Base-by-base conservation (phyloP, 37 sponge, comb jelly and placozoan genomes). In the Bolinopsis microptera region DNA sequence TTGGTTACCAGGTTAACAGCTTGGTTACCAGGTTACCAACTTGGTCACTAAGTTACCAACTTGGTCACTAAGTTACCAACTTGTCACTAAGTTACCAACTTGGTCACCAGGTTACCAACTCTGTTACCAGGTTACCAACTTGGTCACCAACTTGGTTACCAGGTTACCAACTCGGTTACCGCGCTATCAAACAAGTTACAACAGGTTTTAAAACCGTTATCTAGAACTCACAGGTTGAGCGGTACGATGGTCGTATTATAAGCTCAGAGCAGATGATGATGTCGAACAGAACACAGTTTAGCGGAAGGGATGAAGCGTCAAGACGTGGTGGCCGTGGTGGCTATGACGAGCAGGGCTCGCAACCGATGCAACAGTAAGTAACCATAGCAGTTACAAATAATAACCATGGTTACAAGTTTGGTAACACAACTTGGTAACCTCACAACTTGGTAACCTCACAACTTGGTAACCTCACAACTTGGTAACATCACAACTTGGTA, bases 251-350 rank as follows among this genome's bases (percentile, higher is more conserved):
- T 39, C 61, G 90, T 3, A 34, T 86, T 0, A 86, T 86, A 35
- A 86, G 90, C 61, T 41, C 90, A 30, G 90, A 86, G 1, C 90
- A 86, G 61, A 86, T 86, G 90, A 38, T 86, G 40, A 86, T 86
- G 90, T 24, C 61, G 31, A 72, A 28, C 75, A 72, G 75, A 72
- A n/a, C 61, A 48, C 61, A 48, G 61, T 48, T 48, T 48, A n/a
- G n/a, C n/a, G n/a, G n/a, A n/a, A 48, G 61, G 13, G 61, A 48
- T 13, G 13, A 13, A 18, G 13, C 9, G 5, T 5, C 5, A 5
- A 48, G 61, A 48, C 61, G 61, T 5, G 61, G 61, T 48, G 13
- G 61, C 9, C 9, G 61, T 48, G 13, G 61, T 5, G 61, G 61
- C 9, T 48, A 48, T 13, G 61, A 48, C 61, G 61, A 48, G 5